phyloP scores from a whole-genome alignment of 2,888 invertebrate genomes.

The Liposcelis brunnea region DNA sequence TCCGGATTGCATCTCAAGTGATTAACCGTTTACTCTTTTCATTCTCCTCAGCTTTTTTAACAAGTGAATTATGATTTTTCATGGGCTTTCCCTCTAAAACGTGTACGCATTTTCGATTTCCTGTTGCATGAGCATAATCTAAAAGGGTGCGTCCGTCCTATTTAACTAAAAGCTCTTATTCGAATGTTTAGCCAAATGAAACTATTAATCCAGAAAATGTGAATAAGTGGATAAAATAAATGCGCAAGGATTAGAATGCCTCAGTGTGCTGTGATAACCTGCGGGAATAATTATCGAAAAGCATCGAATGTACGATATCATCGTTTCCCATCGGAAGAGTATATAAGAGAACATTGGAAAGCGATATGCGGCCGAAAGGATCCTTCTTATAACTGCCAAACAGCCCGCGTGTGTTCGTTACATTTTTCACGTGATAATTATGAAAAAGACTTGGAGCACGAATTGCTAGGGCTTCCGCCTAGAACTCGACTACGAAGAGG shows the following conservation, averaged over 20 bases:
- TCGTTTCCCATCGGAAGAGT: conserved; percentile 36
- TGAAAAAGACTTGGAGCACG: conserved; percentile 37
- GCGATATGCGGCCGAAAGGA: conserved; percentile 33
- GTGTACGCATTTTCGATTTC: too few species aligned
- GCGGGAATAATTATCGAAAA: conserved; percentile 37
- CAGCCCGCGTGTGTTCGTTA: conserved; percentile 35
- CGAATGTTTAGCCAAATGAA: too few species aligned
- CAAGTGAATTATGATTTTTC: too few species aligned
- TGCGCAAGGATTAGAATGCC: conserved; percentile 26
- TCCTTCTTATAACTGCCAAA: conserved; percentile 32
- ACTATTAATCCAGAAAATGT: too few species aligned
- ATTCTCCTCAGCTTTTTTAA: too few species aligned
- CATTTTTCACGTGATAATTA: conserved; percentile 34
- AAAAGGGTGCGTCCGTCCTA: too few species aligned
- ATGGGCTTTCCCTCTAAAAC: too few species aligned
- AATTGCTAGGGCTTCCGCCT: conserved; percentile 33
- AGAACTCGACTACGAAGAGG: conserved; percentile 33
- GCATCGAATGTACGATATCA: conserved; percentile 38
- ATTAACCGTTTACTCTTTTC: too few species aligned
- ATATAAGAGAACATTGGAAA: conserved; percentile 33
- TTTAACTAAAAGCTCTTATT: too few species aligned
- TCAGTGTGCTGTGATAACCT: conserved; percentile 38
- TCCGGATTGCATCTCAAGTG: too few species aligned
- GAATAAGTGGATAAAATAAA: neutral
- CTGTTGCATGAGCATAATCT: too few species aligned